A percentile compares a stretch with the other conserved stretches of the same genome.
These are phyloP conservation scores for Malurus alboscapulatus DNA, from an alignment of 2,113 vertebrate genomes.

Conservation along the genomic window DNA sequence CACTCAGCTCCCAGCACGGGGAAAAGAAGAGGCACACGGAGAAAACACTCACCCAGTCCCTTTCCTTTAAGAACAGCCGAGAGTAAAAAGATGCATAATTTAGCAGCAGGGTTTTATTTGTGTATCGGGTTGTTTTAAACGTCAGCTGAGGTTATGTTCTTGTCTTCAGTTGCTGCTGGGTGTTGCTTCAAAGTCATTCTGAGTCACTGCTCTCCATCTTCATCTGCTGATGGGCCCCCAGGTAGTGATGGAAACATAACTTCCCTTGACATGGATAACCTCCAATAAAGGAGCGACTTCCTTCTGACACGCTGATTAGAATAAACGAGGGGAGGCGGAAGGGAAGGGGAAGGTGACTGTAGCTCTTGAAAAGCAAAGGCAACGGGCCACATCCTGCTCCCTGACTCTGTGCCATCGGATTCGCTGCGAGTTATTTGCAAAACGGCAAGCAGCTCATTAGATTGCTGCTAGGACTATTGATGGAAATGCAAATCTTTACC, in stretches of 20 bases:
- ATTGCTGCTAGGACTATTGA: not conserved
- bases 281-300: constrained; percentile 27
- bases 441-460: constrained; percentile 35
- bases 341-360: not conserved
- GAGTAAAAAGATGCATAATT: constrained; percentile 37
- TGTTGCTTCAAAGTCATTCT: constrained; percentile 59
- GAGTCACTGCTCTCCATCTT: constrained; percentile 62
- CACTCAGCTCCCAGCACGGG: not conserved
- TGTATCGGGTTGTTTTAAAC: not conserved
- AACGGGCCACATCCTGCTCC: not conserved
- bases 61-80: constrained; percentile 9
- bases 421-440: constrained; percentile 23
- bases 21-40: not conserved
- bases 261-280: constrained; percentile 59
- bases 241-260: constrained; percentile 59
- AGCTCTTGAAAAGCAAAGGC: not conserved
- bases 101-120: constrained; percentile 29
- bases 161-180: constrained; percentile 36
- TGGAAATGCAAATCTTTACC: constrained; percentile 36
- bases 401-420: not conserved
- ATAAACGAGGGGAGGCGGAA: not conserved
- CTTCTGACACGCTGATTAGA: constrained; percentile 20
- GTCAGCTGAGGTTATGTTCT: constrained; percentile 42
- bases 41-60: not conserved
- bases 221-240: constrained; percentile 58